Evolutionary conservation across 2,888 invertebrate genomes (phyloP).

Genomic region (Heteromyza rotundicornis): DNA sequence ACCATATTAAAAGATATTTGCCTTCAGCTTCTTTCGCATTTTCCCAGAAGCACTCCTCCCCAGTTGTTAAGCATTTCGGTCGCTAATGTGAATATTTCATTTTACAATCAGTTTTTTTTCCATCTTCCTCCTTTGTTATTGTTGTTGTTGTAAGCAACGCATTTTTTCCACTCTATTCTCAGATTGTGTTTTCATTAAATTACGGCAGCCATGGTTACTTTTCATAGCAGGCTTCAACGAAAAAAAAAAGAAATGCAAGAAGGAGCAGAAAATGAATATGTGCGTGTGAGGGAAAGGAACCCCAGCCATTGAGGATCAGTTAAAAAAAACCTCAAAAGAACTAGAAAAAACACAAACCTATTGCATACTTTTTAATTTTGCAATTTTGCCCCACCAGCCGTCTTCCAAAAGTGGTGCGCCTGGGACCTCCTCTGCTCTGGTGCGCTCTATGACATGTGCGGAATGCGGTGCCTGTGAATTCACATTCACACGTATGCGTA

Average conservation of each 20-base stretch:
- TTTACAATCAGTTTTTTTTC: conserved; percentile 18
- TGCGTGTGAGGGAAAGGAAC: background rate
- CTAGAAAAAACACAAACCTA: background rate
- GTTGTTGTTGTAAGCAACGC: conserved; percentile 10
- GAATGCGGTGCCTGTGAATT: conserved; percentile 37
- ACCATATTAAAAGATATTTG: too few relatives aligned
- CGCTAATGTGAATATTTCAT: conserved; percentile 10
- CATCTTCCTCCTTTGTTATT: conserved; percentile 12
- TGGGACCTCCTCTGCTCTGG: background rate
- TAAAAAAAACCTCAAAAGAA: background rate
- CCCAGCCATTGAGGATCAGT: background rate
- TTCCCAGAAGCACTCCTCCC: too few relatives aligned
- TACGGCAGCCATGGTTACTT: conserved; percentile 52
- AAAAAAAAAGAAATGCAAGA: background rate
- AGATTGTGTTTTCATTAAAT: conserved; percentile 56
- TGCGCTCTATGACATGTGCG: conserved; percentile 2
- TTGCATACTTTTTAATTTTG: background rate
- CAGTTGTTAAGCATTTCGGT: too few relatives aligned
- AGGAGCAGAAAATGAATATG: background rate
- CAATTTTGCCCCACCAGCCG: background rate
- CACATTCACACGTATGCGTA: conserved; percentile 44
- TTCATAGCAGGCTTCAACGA: conserved; percentile 40
- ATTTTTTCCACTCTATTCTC: conserved; percentile 8
- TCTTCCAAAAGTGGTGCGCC: background rate
- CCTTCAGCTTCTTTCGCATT: too few relatives aligned